Evolutionary conservation across 2,797 vertebrate species (phyloP), one percentile per base, ranked within the genome.

Genomic region (Paguma larvata): DNA sequence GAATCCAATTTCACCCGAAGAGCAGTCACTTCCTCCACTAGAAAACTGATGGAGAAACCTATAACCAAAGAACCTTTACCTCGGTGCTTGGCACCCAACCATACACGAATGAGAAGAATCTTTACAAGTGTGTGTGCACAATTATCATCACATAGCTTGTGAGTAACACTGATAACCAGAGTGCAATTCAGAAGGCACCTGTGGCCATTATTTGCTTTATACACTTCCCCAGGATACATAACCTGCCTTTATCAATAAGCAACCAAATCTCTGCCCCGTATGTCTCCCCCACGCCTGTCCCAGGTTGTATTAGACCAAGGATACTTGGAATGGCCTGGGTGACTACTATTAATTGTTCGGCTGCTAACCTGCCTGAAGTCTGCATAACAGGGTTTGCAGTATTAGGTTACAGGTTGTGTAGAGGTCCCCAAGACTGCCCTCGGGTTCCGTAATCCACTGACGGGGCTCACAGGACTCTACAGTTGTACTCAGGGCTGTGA

Each of bases 101-200:
- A 85, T 0, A 89, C 11, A 44, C 65, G 62, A 72, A 38, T 2
- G 13, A 56, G 53, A 65, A 78, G 70, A 38, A 44, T 62, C 41
- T 38, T 53, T 32, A 38, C 0, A 9, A 3, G 1, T 2, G 19
- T 25, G 16, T n/a, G 15, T 1, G 11, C 4, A 30, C 46, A 19
- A 2, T 16, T 51, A 44, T 83, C 30, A n/a, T 38, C 23, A 21
- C 11, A 34, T 23, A 38, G 53, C 86, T 63, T 80, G 82, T 41
- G n/a, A 25, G 51, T 41, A 21, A 78, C 11, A 16, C 48, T 11
- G 48, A 4, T 3, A 82, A 51, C 34, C 6, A 30, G 15, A 9
- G 14, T 72, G 38, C 53, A 59, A n/a, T 15, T 46, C 51, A 53
- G 67, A 68, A 68, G 59, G 41, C 15, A 68, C 7, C 6, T 12